phyloP scores from a whole-genome alignment of 2,113 vertebrate species.

The Austrofundulus limnaeus region DNA sequence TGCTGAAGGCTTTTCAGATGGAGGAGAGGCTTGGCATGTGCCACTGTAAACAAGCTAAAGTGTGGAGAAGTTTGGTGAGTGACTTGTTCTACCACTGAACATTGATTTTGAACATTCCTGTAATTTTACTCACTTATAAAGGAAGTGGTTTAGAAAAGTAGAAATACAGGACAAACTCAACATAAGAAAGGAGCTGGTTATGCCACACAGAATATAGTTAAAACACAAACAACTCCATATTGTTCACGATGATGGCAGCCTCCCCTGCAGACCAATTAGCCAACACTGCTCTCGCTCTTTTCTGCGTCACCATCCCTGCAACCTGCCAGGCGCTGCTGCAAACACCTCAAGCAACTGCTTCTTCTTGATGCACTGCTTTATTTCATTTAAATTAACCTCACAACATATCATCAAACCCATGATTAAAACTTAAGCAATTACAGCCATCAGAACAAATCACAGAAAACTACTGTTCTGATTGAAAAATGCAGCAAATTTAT shows the following conservation, averaged over 20 bases:
- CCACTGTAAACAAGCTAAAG: conserved; percentile 69
- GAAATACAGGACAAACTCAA: too few species aligned
- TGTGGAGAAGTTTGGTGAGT: conserved; percentile 57
- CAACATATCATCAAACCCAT: not conserved
- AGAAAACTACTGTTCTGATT: conserved; percentile 25
- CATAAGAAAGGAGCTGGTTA: too few species aligned
- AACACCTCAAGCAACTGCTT: conserved; percentile 34
- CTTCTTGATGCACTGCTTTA: conserved; percentile 28
- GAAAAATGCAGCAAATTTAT: conserved; percentile 48
- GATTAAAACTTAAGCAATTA: conserved; percentile 18
- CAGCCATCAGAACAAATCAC: conserved; percentile 24
- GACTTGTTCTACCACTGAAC: conserved; percentile 45
- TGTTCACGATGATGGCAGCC: conserved; percentile 1
- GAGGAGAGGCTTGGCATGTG: conserved; percentile 64
- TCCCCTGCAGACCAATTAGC: conserved; percentile 39
- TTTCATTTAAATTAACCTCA: conserved; percentile 20
- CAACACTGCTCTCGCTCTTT: conserved; percentile 15
- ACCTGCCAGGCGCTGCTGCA: conserved; percentile 16
- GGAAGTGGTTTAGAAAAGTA: conserved; percentile 8
- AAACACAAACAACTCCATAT: conserved; percentile 5
- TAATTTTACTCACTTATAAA: conserved; percentile 35
- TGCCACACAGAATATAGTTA: not conserved
- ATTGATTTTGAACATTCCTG: conserved; percentile 42
- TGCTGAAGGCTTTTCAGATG: conserved; percentile 65
- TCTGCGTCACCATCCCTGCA: conserved; percentile 22